phyloP scores from a whole-genome alignment of 1,140 invertebrate genomes.

The Gryllus bimaculatus region DNA sequence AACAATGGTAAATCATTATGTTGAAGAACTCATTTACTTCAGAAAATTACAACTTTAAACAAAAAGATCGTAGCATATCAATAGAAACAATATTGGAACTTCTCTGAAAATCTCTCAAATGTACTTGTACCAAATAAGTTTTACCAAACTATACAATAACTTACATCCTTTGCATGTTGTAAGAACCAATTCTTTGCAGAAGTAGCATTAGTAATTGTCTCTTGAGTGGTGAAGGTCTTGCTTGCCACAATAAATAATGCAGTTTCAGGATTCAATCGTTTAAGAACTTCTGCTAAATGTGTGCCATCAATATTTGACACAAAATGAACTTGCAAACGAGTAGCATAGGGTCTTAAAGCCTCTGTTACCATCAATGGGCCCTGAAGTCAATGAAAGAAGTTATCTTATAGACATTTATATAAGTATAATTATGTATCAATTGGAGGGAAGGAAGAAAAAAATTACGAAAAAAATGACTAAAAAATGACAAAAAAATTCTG shows the following conservation, averaged over 20 bases:
- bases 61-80: too few species aligned
- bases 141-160: too few species aligned
- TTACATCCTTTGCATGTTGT: slow-evolving; percentile 74
- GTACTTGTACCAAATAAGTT: too few species aligned
- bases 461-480: too few species aligned
- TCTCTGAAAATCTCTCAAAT: not conserved
- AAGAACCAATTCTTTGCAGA: slow-evolving; percentile 96
- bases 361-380: slow-evolving; percentile 99
- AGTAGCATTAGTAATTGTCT: slow-evolving; percentile 97
- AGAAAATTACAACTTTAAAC: too few species aligned
- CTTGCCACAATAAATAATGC: slow-evolving; percentile 97
- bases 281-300: slow-evolving; percentile 89
- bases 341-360: slow-evolving; percentile 83
- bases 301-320: slow-evolving; percentile 99
- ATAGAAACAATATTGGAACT: not conserved
- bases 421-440: not conserved
- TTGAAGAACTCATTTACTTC: too few species aligned
- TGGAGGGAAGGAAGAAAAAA: not conserved
- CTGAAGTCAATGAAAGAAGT: slow-evolving; percentile 33
- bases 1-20: too few species aligned
- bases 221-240: slow-evolving; percentile 98
- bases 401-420: not conserved
- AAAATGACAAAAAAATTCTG: not conserved
- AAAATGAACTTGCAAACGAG: slow-evolving; percentile 89
- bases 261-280: slow-evolving; percentile 85